Base-by-base conservation (phyloP, 2,113 vertebrate species). In the Geothlypis trichas region DNA sequence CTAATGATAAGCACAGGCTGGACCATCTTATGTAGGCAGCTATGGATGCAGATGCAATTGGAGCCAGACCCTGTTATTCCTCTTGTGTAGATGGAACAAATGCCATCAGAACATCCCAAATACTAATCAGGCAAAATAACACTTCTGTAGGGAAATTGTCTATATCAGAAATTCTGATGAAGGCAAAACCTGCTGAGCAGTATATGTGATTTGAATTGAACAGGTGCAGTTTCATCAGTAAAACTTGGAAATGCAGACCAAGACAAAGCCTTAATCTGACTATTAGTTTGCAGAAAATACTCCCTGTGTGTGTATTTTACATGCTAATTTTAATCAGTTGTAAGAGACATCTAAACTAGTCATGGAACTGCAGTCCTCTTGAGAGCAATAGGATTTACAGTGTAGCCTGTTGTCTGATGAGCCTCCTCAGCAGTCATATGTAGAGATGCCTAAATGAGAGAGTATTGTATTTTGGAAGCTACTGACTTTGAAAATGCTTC, bases 251-350 rank as follows among this genome's bases (percentile, higher is more conserved):
- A 77, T 37, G 35, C 39, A 89, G 65, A 67, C 49, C 46, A 68
- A 82, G 90, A 44, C 31, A 85, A 87, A 88, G 59, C 71, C 42
- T 41, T 79, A 62, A 49, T 82, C 54, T 54, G 59, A 69, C 55
- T 80, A 66, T 68, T 76, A 87, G 54, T 47, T 86, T 89, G 80
- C 76, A 77, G 59, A 65, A 88, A 85, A 75, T 7, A 12, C 59
- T 94, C 74, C 66, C 85, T 26, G 2, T 51, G 75, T 61, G 75
- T 79, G 10, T 68, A 86, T 92, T 93, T 95, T 88, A 95, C 87
- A 93, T 93, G 85, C 42, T 93, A 91, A 93, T 94, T 96, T 88
- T 81, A 94, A 92, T 95, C 85, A 77, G 63, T 74, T 74, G 3
- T 24, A 39, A 81, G 57, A 90, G 59, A 69, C 31, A 54, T 83